Conservation (phyloP, 2,797 vertebrate genomes). For the Astyanax mexicanus region DNA sequence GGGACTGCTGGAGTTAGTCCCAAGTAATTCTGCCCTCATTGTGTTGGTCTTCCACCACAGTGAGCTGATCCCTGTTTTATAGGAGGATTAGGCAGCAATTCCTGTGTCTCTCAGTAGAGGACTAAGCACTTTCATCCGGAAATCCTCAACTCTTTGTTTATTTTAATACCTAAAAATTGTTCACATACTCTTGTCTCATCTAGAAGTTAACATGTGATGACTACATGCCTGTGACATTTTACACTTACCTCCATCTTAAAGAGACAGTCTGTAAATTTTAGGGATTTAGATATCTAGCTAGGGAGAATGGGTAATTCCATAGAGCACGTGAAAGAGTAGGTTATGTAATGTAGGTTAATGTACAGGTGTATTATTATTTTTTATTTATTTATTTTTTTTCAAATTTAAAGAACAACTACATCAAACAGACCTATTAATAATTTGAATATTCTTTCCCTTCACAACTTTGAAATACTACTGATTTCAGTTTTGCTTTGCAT, state of each 20-base stretch:
- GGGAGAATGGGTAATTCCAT: too few species aligned
- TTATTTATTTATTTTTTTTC: too few species aligned
- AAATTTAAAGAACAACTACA: too few species aligned
- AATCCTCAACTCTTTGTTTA: slow-evolving; percentile 11
- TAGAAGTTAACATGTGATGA: not conserved
- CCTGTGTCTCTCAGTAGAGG: slow-evolving; percentile 27
- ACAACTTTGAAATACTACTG: too few species aligned
- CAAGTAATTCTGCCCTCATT: slow-evolving; percentile 12
- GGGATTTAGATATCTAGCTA: too few species aligned
- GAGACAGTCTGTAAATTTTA: too few species aligned
- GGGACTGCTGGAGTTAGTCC: slow-evolving; percentile 33
- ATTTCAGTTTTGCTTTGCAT: too few species aligned
- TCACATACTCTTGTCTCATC: not conserved
- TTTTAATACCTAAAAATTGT: slow-evolving; percentile 22
- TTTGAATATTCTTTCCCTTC: too few species aligned
- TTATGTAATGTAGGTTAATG: too few species aligned
- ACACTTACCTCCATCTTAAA: not conserved
- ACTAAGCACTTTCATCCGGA: slow-evolving; percentile 21
- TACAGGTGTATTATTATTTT: too few species aligned
- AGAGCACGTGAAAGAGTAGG: too few species aligned
- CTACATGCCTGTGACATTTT: not conserved
- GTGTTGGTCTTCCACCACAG: slow-evolving; percentile 34
- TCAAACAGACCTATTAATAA: too few species aligned
- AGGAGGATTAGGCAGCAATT: slow-evolving; percentile 31
- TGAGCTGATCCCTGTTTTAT: slow-evolving; percentile 40